Evolutionary conservation across 2,113 vertebrate species (phyloP).

Genomic region (Pollimyrus isidori): DNA sequence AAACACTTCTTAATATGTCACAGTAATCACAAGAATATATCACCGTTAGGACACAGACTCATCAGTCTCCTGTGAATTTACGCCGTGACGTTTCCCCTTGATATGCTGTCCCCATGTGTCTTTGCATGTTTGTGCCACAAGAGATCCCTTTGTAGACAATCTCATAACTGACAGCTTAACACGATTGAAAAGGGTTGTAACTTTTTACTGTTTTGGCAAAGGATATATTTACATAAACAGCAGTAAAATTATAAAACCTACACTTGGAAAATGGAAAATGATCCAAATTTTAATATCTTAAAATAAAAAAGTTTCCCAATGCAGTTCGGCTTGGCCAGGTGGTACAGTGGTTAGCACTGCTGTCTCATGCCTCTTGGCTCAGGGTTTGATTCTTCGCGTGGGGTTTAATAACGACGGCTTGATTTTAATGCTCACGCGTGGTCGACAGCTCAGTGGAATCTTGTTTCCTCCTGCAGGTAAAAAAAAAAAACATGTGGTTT

Average conservation of each 20-base stretch:
- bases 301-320: neutral
- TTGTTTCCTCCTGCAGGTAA: neutral
- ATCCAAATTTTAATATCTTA: neutral
- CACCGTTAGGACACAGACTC: slow-evolving; percentile 11
- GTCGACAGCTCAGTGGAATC: neutral
- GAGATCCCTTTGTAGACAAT: slow-evolving; percentile 22
- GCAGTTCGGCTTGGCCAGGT: neutral
- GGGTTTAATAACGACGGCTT: neutral
- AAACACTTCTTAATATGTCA: neutral
- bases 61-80: slow-evolving; percentile 28
- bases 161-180: neutral
- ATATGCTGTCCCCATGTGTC: slow-evolving; percentile 11
- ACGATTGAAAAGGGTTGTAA: neutral
- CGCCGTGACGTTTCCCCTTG: slow-evolving; percentile 30
- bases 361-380: neutral
- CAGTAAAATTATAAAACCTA: neutral
- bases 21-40: slow-evolving; percentile 10
- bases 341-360: neutral
- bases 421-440: neutral
- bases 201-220: slow-evolving; percentile 24
- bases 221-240: slow-evolving; percentile 8
- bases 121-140: slow-evolving; percentile 9
- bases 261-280: neutral
- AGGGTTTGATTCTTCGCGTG: neutral
- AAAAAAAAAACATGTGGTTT: neutral